Evolutionary conservation across 1,140 invertebrate species (phyloP).

Genomic region (Philopotamus ludificatus): DNA sequence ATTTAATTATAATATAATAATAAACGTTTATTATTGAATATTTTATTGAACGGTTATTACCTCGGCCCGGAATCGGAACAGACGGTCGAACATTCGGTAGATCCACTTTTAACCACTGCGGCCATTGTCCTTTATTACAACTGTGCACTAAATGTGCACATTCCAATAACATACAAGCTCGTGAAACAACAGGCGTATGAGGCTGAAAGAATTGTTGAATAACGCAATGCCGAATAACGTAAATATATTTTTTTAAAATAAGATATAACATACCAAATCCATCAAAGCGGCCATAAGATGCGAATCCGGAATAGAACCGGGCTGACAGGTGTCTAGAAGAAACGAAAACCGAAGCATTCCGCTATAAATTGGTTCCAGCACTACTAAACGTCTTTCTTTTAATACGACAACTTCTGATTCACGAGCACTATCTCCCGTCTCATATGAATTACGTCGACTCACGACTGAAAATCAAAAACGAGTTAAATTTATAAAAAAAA

Average conservation of each 20-base stretch:
- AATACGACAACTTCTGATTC: slow-evolving; percentile 85
- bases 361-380: slow-evolving; percentile 68
- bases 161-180: slow-evolving; percentile 89
- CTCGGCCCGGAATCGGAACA: slow-evolving; percentile 54
- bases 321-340: slow-evolving; percentile 90
- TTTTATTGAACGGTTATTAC: slow-evolving; percentile 13
- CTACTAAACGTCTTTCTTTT: slow-evolving; percentile 80
- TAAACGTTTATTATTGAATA: slow-evolving; percentile 31
- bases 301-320: slow-evolving; percentile 93
- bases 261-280: slow-evolving; percentile 74
- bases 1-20: slow-evolving; percentile 1
- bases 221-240: not conserved
- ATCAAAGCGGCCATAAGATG: slow-evolving; percentile 92
- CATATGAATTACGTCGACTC: slow-evolving; percentile 78
- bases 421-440: slow-evolving; percentile 71
- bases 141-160: slow-evolving; percentile 95
- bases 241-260: slow-evolving; percentile 7
- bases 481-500: slow-evolving; percentile 10
- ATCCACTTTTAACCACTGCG: slow-evolving; percentile 88
- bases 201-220: slow-evolving; percentile 62
- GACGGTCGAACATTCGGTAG: slow-evolving; percentile 77
- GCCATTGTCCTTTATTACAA: slow-evolving; percentile 98
- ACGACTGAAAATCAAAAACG: slow-evolving; percentile 61
- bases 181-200: slow-evolving; percentile 86
- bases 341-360: slow-evolving; percentile 86